These are phyloP conservation scores for Tinea semifulvella DNA, from an alignment of 2,888 invertebrate species.

Conservation along the genomic window DNA sequence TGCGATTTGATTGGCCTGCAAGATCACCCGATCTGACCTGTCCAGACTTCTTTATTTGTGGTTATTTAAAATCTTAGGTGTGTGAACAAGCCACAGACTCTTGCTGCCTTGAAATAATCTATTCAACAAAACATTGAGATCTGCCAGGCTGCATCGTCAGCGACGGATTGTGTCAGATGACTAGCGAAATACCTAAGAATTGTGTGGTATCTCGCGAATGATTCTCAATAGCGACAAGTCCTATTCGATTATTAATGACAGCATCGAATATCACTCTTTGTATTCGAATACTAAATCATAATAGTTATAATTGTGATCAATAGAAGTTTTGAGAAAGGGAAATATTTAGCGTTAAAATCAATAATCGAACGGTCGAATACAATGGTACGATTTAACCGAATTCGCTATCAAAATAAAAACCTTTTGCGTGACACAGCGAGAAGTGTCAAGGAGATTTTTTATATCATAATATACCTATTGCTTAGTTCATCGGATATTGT, in stretches of 20 bases:
- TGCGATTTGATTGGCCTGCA: too few species aligned
- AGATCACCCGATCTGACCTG: too few species aligned
- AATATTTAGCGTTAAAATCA: constrained; percentile 65
- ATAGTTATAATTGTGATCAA: constrained; percentile 57
- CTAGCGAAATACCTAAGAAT: neutral
- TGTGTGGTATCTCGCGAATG: constrained; percentile 12
- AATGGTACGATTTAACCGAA: constrained; percentile 51
- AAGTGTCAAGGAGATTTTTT: constrained; percentile 46
- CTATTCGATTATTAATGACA: constrained; percentile 60
- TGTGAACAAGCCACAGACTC: too few species aligned
- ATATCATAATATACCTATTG: too few species aligned
- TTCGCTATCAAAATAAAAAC: constrained; percentile 59
- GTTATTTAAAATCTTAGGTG: too few species aligned
- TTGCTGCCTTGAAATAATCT: too few species aligned
- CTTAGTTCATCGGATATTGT: too few species aligned
- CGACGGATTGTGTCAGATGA: too few species aligned
- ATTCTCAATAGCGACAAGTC: constrained; percentile 48
- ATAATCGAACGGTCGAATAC: constrained; percentile 54
- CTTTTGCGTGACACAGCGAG: constrained; percentile 47
- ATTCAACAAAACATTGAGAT: too few species aligned
- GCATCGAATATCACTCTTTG: constrained; percentile 45
- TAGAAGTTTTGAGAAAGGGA: constrained; percentile 49
- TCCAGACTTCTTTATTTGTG: too few species aligned
- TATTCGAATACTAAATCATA: constrained; percentile 33
- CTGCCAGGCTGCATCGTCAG: too few species aligned